Evolutionary conservation across 1,140 invertebrate species (phyloP), one percentile per base, ranked within the genome.

Genomic region (Telenomus remus): DNA sequence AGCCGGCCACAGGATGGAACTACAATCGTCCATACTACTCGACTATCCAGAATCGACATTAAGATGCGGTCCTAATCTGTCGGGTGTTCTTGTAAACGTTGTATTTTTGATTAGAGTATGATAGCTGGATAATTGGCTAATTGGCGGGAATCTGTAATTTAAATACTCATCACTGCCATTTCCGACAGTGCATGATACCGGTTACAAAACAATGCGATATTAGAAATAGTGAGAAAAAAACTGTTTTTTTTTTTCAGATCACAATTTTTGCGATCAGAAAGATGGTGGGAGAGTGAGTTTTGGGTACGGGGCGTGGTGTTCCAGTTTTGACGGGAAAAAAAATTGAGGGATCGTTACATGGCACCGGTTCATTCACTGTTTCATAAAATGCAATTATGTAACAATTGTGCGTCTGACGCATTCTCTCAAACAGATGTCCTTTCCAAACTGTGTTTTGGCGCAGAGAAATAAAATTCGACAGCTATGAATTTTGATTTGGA

Each of bases 311-410:
- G n/a, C n/a, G n/a, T n/a, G n/a, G n/a, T n/a, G n/a, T n/a, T 61
- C 73, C 70, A 76, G 74, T 76, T 79, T 79, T 70, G 74, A n/a
- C n/a, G n/a, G n/a, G 57, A 79, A 70, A 79, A 73, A 74, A 77
- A 79, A 73, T 73, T 77, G 47, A n/a, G n/a, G n/a, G n/a, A n/a
- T n/a, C n/a, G 54, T 54, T 59, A 76, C 59, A 53, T 78, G 72
- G 73, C 63, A 15, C 50, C n/a, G n/a, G n/a, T 35, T n/a, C 44
- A 50, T 34, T 15, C 35, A 56, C 59, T 49, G 47, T 37, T 56
- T 19, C 19, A 27, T 27, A 27, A 27, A 27, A 27, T 3, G 19
- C 6, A 27, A 27, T 27, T 1, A 27, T 27, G 19, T 27, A 27
- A 27, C 6, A 27, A 27, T n/a, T n/a, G n/a, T n/a, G n/a, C n/a